Evolutionary conservation across 2,797 vertebrate genomes (phyloP).

Genomic region (Argya squamiceps): DNA sequence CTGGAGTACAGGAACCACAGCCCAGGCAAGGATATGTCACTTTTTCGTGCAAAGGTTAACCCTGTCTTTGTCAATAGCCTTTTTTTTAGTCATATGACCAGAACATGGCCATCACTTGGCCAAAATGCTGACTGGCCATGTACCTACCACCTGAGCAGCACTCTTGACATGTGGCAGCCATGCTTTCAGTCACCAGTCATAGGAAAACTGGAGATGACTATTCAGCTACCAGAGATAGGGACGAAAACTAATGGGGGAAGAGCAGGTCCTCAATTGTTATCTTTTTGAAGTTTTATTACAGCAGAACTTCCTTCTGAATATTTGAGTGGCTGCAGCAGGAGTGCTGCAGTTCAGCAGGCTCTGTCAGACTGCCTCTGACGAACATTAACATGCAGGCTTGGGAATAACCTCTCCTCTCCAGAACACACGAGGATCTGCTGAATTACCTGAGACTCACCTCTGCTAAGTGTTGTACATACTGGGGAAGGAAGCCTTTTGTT

Average conservation of each 20-base stretch:
- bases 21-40: background rate
- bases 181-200: background rate
- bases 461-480: slow-evolving; percentile 6
- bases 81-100: background rate
- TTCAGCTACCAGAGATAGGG: background rate
- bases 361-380: slow-evolving; percentile 8
- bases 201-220: background rate
- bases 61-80: background rate
- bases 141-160: background rate
- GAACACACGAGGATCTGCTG: background rate
- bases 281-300: slow-evolving; percentile 54
- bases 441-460: background rate
- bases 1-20: background rate
- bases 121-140: background rate
- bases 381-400: slow-evolving; percentile 23
- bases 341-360: background rate
- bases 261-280: background rate
- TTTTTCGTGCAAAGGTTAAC: background rate
- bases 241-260: background rate
- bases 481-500: slow-evolving; percentile 42
- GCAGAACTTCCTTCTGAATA: slow-evolving; percentile 27
- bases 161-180: background rate
- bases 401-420: background rate
- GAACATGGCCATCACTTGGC: background rate
- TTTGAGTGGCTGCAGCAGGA: background rate